Conservation (phyloP, 2,113 vertebrate species). For the Camelus bactrianus region DNA sequence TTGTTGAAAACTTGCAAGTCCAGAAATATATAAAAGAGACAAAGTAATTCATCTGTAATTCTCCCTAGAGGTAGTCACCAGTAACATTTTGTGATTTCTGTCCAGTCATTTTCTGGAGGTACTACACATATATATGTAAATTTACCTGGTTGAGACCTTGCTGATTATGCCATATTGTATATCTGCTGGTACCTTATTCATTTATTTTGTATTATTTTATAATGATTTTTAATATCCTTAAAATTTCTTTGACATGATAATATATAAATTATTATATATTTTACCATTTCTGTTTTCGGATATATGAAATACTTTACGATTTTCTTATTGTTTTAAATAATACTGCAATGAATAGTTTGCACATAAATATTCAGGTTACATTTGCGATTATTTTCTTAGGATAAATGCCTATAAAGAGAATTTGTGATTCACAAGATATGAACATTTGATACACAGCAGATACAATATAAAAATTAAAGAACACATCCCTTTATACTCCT, state of each 20-base stretch:
- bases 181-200: background rate
- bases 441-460: background rate
- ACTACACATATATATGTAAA: background rate
- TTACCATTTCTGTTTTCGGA: background rate
- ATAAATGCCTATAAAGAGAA: background rate
- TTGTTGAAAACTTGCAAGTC: background rate
- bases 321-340: background rate
- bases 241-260: background rate
- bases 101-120: background rate
- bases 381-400: background rate
- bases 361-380: background rate
- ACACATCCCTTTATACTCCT: background rate
- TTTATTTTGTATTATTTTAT: background rate
- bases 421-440: background rate
- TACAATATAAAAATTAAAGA: background rate
- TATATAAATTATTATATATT: background rate
- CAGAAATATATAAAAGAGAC: background rate
- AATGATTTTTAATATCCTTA: background rate
- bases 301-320: background rate
- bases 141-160: background rate
- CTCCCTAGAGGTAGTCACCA: background rate
- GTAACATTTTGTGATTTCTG: conserved; percentile 9
- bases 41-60: background rate
- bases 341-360: background rate
- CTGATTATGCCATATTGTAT: background rate